phyloP scores from a whole-genome alignment of 1,140 invertebrate species.

The Scaptomyza pallida region DNA sequence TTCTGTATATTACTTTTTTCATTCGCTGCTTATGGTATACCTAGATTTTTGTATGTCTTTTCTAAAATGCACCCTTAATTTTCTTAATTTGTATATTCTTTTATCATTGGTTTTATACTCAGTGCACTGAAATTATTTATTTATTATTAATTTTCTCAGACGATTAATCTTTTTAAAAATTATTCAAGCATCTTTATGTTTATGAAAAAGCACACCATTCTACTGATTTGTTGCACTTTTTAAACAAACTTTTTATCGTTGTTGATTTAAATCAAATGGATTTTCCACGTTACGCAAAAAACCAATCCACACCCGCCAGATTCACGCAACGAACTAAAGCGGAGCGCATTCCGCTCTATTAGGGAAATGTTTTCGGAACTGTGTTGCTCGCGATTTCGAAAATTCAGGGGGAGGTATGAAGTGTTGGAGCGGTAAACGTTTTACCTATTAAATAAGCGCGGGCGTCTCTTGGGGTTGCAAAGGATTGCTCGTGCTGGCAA shows the following conservation, averaged over 20 bases:
- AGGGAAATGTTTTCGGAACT: conserved; percentile 7
- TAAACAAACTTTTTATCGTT: conserved; percentile 5
- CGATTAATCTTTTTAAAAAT: too few species aligned
- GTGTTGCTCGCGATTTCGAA: conserved; percentile 36
- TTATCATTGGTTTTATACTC: background rate
- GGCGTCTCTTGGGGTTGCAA: conserved; percentile 14
- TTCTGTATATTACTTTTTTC: conserved; percentile 56
- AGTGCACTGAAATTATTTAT: conserved; percentile 18
- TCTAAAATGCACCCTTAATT: conserved; percentile 35
- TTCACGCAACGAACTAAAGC: conserved; percentile 69
- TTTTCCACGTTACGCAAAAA: conserved; percentile 43
- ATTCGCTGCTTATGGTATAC: conserved; percentile 65
- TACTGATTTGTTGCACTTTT: background rate
- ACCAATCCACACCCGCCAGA: conserved; percentile 70
- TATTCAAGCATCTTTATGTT: too few species aligned
- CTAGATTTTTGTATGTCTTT: conserved; percentile 58
- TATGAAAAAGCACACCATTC: too few species aligned
- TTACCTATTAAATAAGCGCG: conserved; percentile 11
- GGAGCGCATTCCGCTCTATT: conserved; percentile 12
- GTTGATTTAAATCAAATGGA: conserved; percentile 39
- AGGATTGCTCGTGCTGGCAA: background rate
- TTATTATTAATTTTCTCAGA: too few species aligned
- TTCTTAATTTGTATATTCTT: conserved; percentile 1
- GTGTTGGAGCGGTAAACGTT: conserved; percentile 7
- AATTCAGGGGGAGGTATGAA: conserved; percentile 9